Conservation (phyloP, 2,888 invertebrate species). For the Eristalinus sepulchralis region DNA sequence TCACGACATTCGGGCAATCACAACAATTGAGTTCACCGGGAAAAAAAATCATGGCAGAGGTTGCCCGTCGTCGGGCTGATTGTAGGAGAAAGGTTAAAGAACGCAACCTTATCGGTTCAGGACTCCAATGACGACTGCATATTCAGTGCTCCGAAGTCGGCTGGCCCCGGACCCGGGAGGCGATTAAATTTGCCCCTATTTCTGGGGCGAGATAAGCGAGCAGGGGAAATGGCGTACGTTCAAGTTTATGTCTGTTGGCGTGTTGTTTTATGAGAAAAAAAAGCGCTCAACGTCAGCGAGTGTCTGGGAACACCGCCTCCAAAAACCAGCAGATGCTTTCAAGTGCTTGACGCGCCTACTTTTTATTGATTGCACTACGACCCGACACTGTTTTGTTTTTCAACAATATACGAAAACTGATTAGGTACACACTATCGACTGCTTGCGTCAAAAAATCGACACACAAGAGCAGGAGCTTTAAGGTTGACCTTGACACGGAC, state of each 20-base stretch:
- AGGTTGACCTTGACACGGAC: neutral
- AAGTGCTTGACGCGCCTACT: slow-evolving; percentile 4
- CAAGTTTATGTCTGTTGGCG: slow-evolving; percentile 8
- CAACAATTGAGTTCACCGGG: slow-evolving; percentile 21
- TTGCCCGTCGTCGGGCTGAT: neutral
- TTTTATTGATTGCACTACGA: slow-evolving; percentile 9
- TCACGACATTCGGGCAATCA: neutral
- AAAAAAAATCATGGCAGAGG: neutral
- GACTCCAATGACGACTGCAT: slow-evolving; percentile 17
- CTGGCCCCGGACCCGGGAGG: neutral
- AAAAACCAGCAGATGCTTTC: slow-evolving; percentile 23
- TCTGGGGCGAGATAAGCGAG: neutral
- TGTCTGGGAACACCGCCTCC: neutral
- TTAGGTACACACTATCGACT: slow-evolving; percentile 3
- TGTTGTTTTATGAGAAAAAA: slow-evolving; percentile 14
- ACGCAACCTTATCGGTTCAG: slow-evolving; percentile 10
- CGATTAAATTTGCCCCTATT: slow-evolving; percentile 1
- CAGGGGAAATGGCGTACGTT: slow-evolving; percentile 6
- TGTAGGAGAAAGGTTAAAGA: slow-evolving; percentile 21
- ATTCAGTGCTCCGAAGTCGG: neutral
- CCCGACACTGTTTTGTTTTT: slow-evolving; percentile 11
- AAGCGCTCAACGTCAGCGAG: neutral
- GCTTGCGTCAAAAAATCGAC: neutral
- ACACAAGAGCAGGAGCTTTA: neutral
- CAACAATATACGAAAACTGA: neutral